Evolutionary conservation across 2,888 invertebrate genomes (phyloP).

Genomic region (Hofmannophila pseudospretella): DNA sequence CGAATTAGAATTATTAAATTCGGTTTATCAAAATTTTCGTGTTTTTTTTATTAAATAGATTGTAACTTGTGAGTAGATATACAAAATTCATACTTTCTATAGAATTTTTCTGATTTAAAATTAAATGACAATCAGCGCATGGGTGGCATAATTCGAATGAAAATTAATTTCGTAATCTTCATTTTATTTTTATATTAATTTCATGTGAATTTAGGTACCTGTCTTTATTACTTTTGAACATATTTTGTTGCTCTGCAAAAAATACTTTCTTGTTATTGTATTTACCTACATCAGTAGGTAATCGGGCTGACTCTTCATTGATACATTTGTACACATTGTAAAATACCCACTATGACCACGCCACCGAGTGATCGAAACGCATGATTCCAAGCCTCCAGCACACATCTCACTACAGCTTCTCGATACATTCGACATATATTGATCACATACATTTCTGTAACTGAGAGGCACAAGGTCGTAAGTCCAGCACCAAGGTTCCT

Average conservation of each 20-base stretch:
- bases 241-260: conserved; percentile 29
- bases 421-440: conserved; percentile 66
- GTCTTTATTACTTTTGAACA: conserved; percentile 17
- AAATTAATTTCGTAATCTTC: conserved; percentile 14
- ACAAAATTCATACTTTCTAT: conserved; percentile 17
- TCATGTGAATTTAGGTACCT: conserved; percentile 20
- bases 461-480: conserved; percentile 72
- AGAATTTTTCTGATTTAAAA: conserved; percentile 2
- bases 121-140: conserved; percentile 33
- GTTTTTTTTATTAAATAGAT: conserved; percentile 18
- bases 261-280: conserved; percentile 24
- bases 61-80: conserved; percentile 23
- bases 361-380: conserved; percentile 78
- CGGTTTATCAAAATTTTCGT: conserved; percentile 23
- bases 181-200: conserved; percentile 23
- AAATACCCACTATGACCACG: conserved; percentile 69
- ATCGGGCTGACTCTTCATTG: conserved; percentile 51
- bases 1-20: conserved; percentile 30
- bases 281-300: conserved; percentile 37
- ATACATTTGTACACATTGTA: conserved; percentile 65
- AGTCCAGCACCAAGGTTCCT: conserved; percentile 23
- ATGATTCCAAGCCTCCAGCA: conserved; percentile 75
- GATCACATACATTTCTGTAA: conserved; percentile 66
- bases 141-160: conserved; percentile 39
- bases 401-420: conserved; percentile 77